A percentile compares a stretch with the other conserved stretches of the same genome.
Evolutionary conservation across 2,888 invertebrate species (phyloP).

Genomic region (Ctenicera cuprea): DNA sequence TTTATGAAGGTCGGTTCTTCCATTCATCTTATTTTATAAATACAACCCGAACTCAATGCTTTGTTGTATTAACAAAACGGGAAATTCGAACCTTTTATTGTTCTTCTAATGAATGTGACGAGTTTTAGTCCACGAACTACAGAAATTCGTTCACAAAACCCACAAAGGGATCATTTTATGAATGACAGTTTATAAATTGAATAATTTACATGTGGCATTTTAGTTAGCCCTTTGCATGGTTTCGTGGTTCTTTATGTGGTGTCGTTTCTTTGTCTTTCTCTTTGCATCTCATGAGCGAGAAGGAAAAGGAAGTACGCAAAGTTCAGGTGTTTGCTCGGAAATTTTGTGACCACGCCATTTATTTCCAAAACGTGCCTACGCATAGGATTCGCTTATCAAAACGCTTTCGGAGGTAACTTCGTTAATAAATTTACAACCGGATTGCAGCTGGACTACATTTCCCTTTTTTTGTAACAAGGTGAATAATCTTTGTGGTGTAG

Average conservation of each 20-base stretch:
- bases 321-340: conserved; percentile 7
- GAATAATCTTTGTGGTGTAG: background rate
- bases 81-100: conserved; percentile 32
- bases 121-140: conserved; percentile 30
- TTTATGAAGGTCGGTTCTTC: no score
- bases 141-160: conserved; percentile 13
- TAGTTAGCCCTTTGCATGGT: conserved; percentile 29
- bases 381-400: conserved; percentile 49
- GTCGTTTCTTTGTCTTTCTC: background rate
- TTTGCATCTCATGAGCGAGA: no score
- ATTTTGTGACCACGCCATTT: conserved; percentile 34
- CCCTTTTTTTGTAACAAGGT: conserved; percentile 1
- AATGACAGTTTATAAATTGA: conserved; percentile 39
- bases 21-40: no score
- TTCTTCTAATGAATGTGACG: conserved; percentile 41
- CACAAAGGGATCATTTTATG: conserved; percentile 19
- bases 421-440: conserved; percentile 37
- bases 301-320: background rate
- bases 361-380: conserved; percentile 48
- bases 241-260: background rate
- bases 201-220: conserved; percentile 36
- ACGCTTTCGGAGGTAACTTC: conserved; percentile 42
- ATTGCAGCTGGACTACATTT: conserved; percentile 34
- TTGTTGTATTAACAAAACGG: conserved; percentile 6
- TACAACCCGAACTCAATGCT: no score